Conservation (phyloP, 2,888 invertebrate genomes). For the Zele albiditarsus region DNA sequence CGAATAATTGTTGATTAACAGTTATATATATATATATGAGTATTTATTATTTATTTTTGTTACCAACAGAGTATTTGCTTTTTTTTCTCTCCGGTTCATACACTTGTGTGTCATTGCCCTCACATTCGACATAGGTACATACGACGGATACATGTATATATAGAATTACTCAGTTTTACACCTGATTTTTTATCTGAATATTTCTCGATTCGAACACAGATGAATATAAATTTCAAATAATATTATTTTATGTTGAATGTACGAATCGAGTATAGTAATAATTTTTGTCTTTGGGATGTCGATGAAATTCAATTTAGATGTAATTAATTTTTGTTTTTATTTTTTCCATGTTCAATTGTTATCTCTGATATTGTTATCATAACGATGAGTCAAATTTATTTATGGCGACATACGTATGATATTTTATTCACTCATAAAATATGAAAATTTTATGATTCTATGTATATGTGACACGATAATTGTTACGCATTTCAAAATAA, state of each 20-base stretch:
- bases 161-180: background rate
- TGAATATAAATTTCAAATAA: background rate
- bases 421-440: background rate
- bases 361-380: conserved; percentile 2
- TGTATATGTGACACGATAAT: background rate
- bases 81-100: background rate
- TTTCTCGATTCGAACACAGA: background rate
- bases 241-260: background rate
- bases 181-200: background rate
- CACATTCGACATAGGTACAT: background rate
- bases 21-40: background rate
- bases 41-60: background rate
- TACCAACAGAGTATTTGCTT: background rate
- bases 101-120: conserved; percentile 3
- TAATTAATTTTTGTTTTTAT: background rate
- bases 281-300: background rate
- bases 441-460: background rate
- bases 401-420: background rate
- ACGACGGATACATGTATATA: background rate
- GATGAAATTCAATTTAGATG: background rate
- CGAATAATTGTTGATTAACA: background rate
- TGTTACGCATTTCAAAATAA: background rate
- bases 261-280: background rate
- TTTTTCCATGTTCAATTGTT: background rate
- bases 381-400: background rate